Percentiles rank a stretch among this genome's conserved stretches.
phyloP scores from a whole-genome alignment of 35 echinoderm and acorn worm species.

The Hemicentrotus pulcherrimus region DNA sequence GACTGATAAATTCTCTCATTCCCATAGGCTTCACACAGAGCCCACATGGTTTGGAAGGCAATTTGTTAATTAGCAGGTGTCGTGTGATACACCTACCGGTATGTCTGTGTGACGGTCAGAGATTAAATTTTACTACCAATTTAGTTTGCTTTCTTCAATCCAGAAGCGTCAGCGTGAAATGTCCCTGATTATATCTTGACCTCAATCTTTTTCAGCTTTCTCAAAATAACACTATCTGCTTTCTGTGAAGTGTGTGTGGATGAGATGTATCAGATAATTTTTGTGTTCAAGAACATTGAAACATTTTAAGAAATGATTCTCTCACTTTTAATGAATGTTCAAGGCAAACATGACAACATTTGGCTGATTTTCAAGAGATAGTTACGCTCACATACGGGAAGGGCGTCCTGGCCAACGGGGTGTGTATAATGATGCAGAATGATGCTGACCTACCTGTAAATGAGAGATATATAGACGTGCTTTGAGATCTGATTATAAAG shows the following conservation, averaged over 20 bases:
- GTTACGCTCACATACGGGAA: not conserved
- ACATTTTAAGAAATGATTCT: not conserved
- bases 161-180: not conserved
- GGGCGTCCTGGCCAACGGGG: not conserved
- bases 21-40: too few relatives aligned
- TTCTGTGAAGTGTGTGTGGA: not conserved
- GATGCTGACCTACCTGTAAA: conserved; percentile 24
- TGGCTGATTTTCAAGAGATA: not conserved
- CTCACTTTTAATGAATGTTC: not conserved
- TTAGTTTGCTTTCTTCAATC: not conserved
- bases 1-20: too few relatives aligned
- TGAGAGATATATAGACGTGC: conserved; percentile 13
- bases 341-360: not conserved
- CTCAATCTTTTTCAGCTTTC: not conserved
- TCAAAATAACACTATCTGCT: not conserved
- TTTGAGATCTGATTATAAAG: conserved; percentile 52
- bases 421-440: not conserved
- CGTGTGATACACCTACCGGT: too few relatives aligned
- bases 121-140: not conserved
- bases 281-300: not conserved
- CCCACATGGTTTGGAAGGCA: too few relatives aligned
- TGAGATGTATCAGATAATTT: not conserved
- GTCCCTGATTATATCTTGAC: not conserved
- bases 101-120: not conserved
- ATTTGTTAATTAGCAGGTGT: too few relatives aligned